phyloP scores from a whole-genome alignment of 92 coral and sea anemone genomes.

The Parazoanthus atlanticus region DNA sequence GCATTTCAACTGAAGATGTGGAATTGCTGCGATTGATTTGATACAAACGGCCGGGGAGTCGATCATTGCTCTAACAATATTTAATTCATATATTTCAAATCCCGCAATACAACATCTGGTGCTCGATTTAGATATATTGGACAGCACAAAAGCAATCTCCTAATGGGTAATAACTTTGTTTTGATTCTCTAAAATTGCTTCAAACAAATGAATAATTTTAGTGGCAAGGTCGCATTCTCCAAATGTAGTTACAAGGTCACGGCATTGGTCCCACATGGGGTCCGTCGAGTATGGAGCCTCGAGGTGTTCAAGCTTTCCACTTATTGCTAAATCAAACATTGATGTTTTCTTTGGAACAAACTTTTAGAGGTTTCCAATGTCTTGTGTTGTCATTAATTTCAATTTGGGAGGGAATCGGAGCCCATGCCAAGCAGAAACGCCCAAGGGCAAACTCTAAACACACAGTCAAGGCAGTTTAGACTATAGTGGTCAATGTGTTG shows the following conservation, averaged over 20 bases:
- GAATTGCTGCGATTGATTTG: not conserved
- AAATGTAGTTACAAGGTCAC: not conserved
- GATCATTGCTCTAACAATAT: not conserved
- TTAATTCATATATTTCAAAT: too few relatives aligned
- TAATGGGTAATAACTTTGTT: not conserved
- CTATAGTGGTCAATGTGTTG: not conserved
- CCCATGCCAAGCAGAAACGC: not conserved
- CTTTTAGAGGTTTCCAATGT: not conserved
- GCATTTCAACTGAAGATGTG: not conserved
- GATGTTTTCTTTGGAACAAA: not conserved
- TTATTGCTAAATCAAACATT: not conserved
- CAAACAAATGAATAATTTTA: not conserved
- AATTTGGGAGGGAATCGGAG: too few relatives aligned
- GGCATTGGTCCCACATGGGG: not conserved
- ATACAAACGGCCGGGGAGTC: not conserved
- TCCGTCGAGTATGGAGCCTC: not conserved
- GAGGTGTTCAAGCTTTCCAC: not conserved
- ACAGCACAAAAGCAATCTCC: not conserved
- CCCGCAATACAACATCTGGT: not conserved
- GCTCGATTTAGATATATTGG: not conserved
- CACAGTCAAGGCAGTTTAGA: not conserved
- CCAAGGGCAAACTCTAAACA: not conserved
- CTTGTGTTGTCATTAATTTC: not conserved
- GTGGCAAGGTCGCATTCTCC: conserved; percentile 8
- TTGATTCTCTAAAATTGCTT: not conserved